A percentile compares a stretch with the other conserved stretches of the same genome.
phyloP scores from a whole-genome alignment of 2,113 vertebrate species.

The Emydura subglobosa region DNA sequence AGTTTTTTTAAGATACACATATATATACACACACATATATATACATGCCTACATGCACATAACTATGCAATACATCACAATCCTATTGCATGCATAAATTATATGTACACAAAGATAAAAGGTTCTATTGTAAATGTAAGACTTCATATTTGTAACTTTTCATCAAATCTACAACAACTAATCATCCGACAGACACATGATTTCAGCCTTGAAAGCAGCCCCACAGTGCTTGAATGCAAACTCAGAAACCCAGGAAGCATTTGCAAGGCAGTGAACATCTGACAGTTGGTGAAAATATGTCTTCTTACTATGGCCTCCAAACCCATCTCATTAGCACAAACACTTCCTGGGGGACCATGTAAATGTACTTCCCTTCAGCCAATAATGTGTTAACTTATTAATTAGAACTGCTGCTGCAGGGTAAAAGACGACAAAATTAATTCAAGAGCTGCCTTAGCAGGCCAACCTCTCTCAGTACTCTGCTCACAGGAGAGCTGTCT shows the following conservation, averaged over 20 bases:
- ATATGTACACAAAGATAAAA: background rate
- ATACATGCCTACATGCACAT: background rate
- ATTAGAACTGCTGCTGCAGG: constrained; percentile 76
- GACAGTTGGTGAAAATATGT: constrained; percentile 51
- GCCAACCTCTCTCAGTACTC: constrained; percentile 60
- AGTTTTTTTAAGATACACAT: background rate
- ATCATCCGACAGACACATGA: constrained; percentile 35
- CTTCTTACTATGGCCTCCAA: constrained; percentile 64
- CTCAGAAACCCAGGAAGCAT: constrained; percentile 18
- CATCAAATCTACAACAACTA: constrained; percentile 11
- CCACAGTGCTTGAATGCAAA: constrained; percentile 32
- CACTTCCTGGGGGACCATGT: constrained; percentile 68
- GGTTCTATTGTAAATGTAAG: background rate
- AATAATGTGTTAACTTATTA: constrained; percentile 75
- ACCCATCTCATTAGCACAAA: constrained; percentile 70
- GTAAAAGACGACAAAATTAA: constrained; percentile 73
- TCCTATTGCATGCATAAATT: background rate
- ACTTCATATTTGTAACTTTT: constrained; percentile 6
- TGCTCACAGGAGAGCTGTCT: constrained; percentile 71
- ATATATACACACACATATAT: background rate
- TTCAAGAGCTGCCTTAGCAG: constrained; percentile 70
- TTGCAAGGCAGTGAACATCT: constrained; percentile 15
- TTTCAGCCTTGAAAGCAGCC: constrained; percentile 13
- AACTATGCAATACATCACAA: background rate
- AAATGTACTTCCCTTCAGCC: constrained; percentile 74